Percentiles rank a stretch among this genome's conserved stretches.
These are phyloP conservation scores for Microtus pennsylvanicus DNA, from an alignment of 2,113 vertebrate genomes.

Conservation along the genomic window DNA sequence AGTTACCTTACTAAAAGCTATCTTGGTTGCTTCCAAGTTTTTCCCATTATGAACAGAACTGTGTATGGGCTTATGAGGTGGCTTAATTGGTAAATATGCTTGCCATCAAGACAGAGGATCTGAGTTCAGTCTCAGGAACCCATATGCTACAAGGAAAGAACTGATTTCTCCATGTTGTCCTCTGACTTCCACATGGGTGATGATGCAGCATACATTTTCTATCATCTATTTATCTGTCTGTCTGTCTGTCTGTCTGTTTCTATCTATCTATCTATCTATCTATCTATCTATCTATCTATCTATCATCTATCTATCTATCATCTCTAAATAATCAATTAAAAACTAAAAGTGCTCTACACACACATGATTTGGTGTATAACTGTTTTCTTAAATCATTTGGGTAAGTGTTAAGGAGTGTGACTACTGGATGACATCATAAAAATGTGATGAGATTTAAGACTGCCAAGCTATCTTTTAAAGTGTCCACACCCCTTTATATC, in stretches of 20 bases:
- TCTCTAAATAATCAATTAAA: background rate
- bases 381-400: background rate
- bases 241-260: too few species aligned
- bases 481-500: background rate
- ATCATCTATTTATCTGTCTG: too few species aligned
- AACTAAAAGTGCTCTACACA: background rate
- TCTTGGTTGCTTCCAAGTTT: background rate
- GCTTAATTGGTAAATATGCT: background rate
- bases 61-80: background rate
- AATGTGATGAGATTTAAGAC: background rate
- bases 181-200: background rate
- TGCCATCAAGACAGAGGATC: background rate
- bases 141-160: background rate
- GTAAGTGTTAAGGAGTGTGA: background rate
- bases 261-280: too few species aligned
- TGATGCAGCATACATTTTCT: background rate
- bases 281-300: too few species aligned
- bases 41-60: background rate
- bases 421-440: background rate
- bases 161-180: background rate
- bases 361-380: background rate
- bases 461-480: background rate
- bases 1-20: background rate
- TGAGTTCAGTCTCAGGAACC: background rate
- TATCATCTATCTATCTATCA: background rate